A percentile compares a stretch with the other conserved stretches of the same genome.
Evolutionary conservation across 2,113 vertebrate species (phyloP).

Genomic region (Callospermophilus lateralis): DNA sequence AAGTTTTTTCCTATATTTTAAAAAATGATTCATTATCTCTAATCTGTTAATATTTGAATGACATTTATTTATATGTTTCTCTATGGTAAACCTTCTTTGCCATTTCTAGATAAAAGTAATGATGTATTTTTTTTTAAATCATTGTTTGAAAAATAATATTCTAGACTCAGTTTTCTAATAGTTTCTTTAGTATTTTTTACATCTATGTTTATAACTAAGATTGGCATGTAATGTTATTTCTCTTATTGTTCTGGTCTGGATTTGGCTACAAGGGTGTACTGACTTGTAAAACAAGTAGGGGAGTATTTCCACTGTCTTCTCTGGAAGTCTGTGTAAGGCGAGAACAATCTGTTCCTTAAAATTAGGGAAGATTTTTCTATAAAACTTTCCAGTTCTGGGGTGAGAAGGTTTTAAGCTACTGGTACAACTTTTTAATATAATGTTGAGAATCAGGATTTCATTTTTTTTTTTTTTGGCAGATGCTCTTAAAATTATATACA

Average conservation of each 20-base stretch:
- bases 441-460: background rate
- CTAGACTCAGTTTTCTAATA: background rate
- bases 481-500: background rate
- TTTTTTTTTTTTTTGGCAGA: background rate
- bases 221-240: background rate
- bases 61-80: constrained; percentile 9
- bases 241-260: background rate
- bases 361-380: background rate
- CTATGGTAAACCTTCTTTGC: background rate
- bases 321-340: background rate
- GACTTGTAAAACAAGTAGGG: background rate
- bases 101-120: constrained; percentile 21
- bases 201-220: constrained; percentile 10
- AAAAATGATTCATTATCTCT: constrained; percentile 15
- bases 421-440: background rate
- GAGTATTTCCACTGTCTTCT: background rate
- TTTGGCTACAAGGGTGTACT: constrained; percentile 27
- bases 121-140: background rate
- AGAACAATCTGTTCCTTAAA: background rate
- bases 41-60: constrained; percentile 18
- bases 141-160: background rate
- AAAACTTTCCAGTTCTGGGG: background rate
- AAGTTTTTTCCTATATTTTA: background rate
- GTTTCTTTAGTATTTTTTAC: constrained; percentile 25
- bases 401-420: constrained; percentile 17